Base-by-base conservation (phyloP, 1,140 invertebrate species). In the Elymnias hypermnestra region DNA sequence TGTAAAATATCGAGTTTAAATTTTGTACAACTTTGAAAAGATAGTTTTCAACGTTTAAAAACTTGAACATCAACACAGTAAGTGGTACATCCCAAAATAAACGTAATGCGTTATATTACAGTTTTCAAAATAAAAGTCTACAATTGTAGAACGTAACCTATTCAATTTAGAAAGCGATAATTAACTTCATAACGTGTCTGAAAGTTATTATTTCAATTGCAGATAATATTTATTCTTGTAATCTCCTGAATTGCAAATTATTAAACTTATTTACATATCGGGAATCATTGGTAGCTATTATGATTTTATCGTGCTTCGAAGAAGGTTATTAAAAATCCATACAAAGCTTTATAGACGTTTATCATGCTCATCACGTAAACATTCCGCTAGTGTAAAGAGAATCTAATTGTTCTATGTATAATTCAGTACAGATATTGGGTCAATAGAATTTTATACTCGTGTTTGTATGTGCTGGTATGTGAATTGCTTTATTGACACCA, bases 371-470 rank as follows among this genome's bases (percentile, higher is more conserved):
- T 64, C 63, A 73, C 69, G 71, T 62, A 39, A 45, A 51, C 53
- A 46, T 52, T 59, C 61, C 40, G 39, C 43, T 50, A n/a, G n/a
- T 69, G 53, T 60, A 12, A 42, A 19, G 39, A 38, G 47, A 58
- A 66, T 57, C 52, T 68, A 70, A 72, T 73, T 62, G 62, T 56
- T 49, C 57, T 63, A 49, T 64, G 63, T 71, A 64, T 55, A 65
- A 74, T 69, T 57, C 59, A 58, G 39, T 42, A 48, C 36, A 46
- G 54, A 63, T 70, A 64, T 64, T 63, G 43, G 59, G 55, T 57
- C 60, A 56, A 59, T 58, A 40, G 66, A 70, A 65, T 70, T 68
- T 65, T 42, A 56, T 44, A 18, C 33, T 40, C 26, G 12, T 43
- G 22, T 41, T 33, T 31, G 14, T 12, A 15, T 50, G 38, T 49